Conservation (phyloP, 30 jellyfish, hydroid and myxozoan species). For the Phacellophora camtschatica region DNA sequence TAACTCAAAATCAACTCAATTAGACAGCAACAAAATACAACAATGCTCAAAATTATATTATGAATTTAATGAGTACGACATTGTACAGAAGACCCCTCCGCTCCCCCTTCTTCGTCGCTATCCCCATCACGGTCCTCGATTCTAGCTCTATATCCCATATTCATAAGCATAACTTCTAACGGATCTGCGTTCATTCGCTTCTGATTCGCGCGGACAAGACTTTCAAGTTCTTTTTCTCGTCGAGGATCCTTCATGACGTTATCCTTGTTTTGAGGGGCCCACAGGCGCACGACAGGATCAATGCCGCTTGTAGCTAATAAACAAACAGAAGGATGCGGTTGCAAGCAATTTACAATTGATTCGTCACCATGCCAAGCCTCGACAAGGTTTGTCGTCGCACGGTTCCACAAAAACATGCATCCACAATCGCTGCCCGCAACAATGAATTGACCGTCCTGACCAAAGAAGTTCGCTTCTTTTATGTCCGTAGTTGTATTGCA, state of each 20-base stretch:
- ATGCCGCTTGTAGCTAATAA: conserved; percentile 95
- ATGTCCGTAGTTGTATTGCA: conserved; percentile 96
- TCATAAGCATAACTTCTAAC: conserved; percentile 93
- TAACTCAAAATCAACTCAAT: no score
- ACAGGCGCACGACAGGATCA: conserved; percentile 94
- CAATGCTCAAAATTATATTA: no score
- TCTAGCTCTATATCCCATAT: conserved; percentile 88
- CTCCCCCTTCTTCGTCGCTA: conserved; percentile 70
- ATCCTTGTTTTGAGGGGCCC: conserved; percentile 86
- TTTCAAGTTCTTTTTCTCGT: conserved; percentile 73
- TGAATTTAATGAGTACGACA: conserved; percentile 85
- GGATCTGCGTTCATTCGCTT: conserved; percentile 98
- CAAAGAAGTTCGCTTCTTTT: conserved; percentile 94
- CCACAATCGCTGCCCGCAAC: conserved; percentile 99
- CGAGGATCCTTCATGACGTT: conserved; percentile 59
- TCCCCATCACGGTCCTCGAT: conserved; percentile 55
- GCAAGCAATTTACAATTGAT: conserved; percentile 92
- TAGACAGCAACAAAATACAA: no score
- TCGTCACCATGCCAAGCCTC: conserved; percentile 99
- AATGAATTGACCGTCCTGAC: conserved; percentile 76
- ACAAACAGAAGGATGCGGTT: conserved; percentile 95
- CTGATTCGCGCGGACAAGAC: conserved; percentile 92
- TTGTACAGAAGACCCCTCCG: conserved; percentile 56
- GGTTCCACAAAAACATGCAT: conserved; percentile 94
- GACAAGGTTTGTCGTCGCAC: conserved; percentile 81